Evolutionary conservation across 2,888 invertebrate species (phyloP).

Genomic region (Drosophila phalerata): DNA sequence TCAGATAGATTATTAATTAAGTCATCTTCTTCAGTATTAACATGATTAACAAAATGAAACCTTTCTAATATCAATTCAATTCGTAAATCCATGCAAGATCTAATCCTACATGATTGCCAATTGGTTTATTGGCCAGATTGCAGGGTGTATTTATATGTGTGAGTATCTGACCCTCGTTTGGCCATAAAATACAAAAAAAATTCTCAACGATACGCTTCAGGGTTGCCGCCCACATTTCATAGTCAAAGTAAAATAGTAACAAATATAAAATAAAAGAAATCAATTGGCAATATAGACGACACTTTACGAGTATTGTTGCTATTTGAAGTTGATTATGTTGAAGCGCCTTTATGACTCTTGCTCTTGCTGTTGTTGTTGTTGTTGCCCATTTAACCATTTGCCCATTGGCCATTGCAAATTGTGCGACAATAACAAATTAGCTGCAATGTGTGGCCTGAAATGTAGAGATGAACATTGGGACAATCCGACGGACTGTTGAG

Average conservation of each 20-base stretch:
- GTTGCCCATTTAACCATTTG: conserved; percentile 5
- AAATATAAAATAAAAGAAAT: conserved; percentile 24
- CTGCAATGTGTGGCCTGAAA: conserved; percentile 57
- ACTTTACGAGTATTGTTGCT: conserved; percentile 64
- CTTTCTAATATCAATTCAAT: conserved; percentile 4
- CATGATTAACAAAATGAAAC: not conserved
- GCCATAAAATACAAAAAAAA: conserved; percentile 45
- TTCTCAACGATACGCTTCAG: conserved; percentile 26
- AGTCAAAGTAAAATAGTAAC: conserved; percentile 7
- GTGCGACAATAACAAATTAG: conserved; percentile 81
- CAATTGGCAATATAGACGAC: conserved; percentile 65
- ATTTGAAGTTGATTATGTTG: conserved; percentile 62
- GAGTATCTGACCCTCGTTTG: conserved; percentile 18
- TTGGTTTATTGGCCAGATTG: conserved; percentile 19
- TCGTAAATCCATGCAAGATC: conserved; percentile 8
- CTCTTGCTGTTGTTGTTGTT: not conserved
- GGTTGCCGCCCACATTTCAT: conserved; percentile 15
- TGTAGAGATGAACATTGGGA: not conserved
- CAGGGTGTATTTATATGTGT: conserved; percentile 14
- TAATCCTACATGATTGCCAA: conserved; percentile 29
- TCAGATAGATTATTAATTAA: not conserved
- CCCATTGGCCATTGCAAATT: conserved; percentile 57
- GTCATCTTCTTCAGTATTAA: not conserved
- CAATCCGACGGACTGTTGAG: conserved; percentile 24
- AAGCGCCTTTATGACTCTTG: conserved; percentile 53